Conservation (phyloP, 1,140 invertebrate species). For the Drosophila gunungcola region DNA sequence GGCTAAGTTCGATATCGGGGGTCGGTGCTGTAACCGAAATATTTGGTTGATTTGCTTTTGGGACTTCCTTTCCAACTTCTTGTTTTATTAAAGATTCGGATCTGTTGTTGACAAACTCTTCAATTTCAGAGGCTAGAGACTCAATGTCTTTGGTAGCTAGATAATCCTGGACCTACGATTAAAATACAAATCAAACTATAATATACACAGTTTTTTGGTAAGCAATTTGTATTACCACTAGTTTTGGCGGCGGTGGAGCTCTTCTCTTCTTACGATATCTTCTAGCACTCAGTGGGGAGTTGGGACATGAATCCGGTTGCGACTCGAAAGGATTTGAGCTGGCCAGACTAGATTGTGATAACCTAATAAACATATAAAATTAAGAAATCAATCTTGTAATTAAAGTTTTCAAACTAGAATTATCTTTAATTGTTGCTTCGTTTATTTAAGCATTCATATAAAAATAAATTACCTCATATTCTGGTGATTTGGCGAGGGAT, state of each 20-base stretch:
- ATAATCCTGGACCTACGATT: constrained; percentile 22
- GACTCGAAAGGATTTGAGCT: constrained; percentile 87
- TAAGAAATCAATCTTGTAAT: not conserved
- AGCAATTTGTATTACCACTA: constrained; percentile 25
- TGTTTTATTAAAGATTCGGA: constrained; percentile 38
- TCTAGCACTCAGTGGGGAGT: constrained; percentile 31
- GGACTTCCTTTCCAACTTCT: not conserved
- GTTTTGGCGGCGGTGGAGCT: constrained; percentile 50
- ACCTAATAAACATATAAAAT: constrained; percentile 57
- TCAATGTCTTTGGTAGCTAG: constrained; percentile 61
- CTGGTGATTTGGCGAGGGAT: constrained; percentile 35
- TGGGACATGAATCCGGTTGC: constrained; percentile 54
- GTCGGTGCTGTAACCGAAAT: not conserved
- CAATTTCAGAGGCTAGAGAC: constrained; percentile 77
- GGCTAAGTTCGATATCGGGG: constrained; percentile 16
- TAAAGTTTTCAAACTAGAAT: not conserved
- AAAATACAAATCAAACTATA: not conserved
- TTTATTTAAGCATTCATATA: not conserved
- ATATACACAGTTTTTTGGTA: not conserved
- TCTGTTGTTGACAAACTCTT: constrained; percentile 71
- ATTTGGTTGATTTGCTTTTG: constrained; percentile 8
- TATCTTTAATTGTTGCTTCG: no score
- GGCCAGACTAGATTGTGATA: constrained; percentile 85
- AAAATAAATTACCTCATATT: constrained; percentile 8
- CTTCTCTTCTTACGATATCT: constrained; percentile 58